Base-by-base conservation (phyloP, 2,797 vertebrate genomes). In the Melopsittacus undulatus region DNA sequence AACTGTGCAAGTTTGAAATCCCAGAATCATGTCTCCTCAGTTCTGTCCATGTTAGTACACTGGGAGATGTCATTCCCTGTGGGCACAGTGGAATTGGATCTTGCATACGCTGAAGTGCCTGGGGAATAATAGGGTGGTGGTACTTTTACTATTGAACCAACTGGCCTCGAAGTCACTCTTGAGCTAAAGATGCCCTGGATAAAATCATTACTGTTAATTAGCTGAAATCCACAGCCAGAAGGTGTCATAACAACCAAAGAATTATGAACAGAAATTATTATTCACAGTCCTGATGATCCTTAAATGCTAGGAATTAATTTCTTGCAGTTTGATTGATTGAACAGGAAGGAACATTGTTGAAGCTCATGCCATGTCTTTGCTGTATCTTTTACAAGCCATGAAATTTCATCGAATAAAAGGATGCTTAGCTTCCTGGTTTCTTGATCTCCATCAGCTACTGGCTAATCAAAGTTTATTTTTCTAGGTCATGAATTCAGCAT, bases 161-260 rank as follows among this genome's bases (percentile, higher is more conserved):
- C 64, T 30, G 26, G 18, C 36, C 40, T 68, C 13, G 52, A 73
- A 82, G n/a, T 34, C 51, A 70, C 30, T 59, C 45, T 45, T 79
- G 74, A 89, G 46, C 30, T 89, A 42, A 68, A 83, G 77, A 64
- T 45, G 23, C 23, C 67, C 40, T 87, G 48, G 43, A 64, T 79
- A 34, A 89, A 96, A 52, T 56, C 90, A 90, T 95, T 92, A 82
- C 59, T 56, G 40, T n/a, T 93, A 95, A 96, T 96, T 95, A 96
- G 81, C 80, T 92, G 77, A 94, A 95, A 87, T 70, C 30, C 89
- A 89, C 93, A 95, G 75, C 93, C 94, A 94, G 95, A 95, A 96
- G 94, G 88, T 95, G 91, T 95, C 94, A 95, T 93, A 94, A 93
- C 88, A 96, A 92, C 61, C 94, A 86, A 87, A 94, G 73, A 63